Evolutionary conservation across 1,140 invertebrate species (phyloP).

Genomic region (Ceratina japonica): DNA sequence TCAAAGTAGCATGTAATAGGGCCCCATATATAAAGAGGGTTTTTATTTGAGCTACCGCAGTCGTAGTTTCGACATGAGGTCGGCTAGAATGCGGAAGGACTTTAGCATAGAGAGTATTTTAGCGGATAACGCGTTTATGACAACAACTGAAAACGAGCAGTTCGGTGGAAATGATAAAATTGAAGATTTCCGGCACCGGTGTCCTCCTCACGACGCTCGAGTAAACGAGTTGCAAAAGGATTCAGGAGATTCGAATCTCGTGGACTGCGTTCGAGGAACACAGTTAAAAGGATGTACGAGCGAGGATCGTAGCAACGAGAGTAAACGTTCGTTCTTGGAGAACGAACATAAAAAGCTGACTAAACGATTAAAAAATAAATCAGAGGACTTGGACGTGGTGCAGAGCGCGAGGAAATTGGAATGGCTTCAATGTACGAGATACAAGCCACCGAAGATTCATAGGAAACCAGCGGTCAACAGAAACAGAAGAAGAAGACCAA

Average conservation of each 20-base stretch:
- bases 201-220: neutral
- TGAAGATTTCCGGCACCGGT: neutral
- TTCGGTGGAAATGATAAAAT: neutral
- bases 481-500: slow-evolving; percentile 78
- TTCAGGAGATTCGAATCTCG: neutral
- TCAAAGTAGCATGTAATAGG: slow-evolving; percentile 10
- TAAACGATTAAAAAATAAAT: neutral
- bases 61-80: slow-evolving; percentile 20
- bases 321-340: neutral
- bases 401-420: slow-evolving; percentile 57
- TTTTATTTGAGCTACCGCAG: slow-evolving; percentile 29
- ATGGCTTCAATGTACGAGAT: slow-evolving; percentile 88
- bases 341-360: neutral
- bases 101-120: slow-evolving; percentile 73
- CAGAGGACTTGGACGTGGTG: neutral
- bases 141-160: neutral
- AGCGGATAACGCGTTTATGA: neutral
- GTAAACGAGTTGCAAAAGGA: too few relatives aligned
- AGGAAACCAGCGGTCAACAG: slow-evolving; percentile 80
- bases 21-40: slow-evolving; percentile 37
- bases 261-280: too few relatives aligned
- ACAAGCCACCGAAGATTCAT: slow-evolving; percentile 86
- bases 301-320: too few relatives aligned
- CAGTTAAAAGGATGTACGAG: neutral
- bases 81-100: slow-evolving; percentile 16